A percentile compares a stretch with the other conserved stretches of the same genome.
These are phyloP conservation scores for Tinea semifulvella DNA, from an alignment of 2,888 invertebrate genomes.

Conservation along the genomic window DNA sequence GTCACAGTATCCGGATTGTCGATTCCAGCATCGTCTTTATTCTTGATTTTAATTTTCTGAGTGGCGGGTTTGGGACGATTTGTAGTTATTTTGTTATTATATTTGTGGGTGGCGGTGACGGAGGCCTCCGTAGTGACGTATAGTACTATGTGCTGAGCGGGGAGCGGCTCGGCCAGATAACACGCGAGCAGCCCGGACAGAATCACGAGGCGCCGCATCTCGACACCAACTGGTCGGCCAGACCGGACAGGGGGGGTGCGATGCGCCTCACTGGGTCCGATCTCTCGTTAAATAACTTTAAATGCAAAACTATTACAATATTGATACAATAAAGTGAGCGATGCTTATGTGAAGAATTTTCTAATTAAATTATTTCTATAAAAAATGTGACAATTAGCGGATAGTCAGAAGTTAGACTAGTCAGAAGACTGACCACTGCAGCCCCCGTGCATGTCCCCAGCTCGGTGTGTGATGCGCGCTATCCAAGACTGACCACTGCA, in stretches of 20 bases:
- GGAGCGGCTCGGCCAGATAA: slow-evolving; percentile 37
- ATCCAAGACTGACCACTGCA: too few relatives aligned
- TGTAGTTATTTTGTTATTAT: slow-evolving; percentile 20
- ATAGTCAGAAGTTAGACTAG: too few relatives aligned
- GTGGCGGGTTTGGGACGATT: not conserved
- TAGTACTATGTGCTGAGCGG: slow-evolving; percentile 41
- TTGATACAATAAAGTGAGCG: too few relatives aligned
- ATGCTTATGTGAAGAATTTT: too few relatives aligned
- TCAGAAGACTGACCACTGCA: too few relatives aligned
- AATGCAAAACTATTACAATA: too few relatives aligned
- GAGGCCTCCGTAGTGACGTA: slow-evolving; percentile 35
- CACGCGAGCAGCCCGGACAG: too few relatives aligned
- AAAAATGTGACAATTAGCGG: too few relatives aligned
- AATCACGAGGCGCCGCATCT: not conserved
- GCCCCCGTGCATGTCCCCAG: too few relatives aligned
- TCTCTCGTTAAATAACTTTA: too few relatives aligned
- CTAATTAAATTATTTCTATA: too few relatives aligned
- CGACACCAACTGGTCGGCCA: not conserved
- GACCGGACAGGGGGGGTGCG: not conserved
- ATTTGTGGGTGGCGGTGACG: slow-evolving; percentile 24
- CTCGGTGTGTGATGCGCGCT: too few relatives aligned
- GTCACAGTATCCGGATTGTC: slow-evolving; percentile 22
- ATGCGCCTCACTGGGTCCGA: not conserved
- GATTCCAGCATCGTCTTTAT: slow-evolving; percentile 26
- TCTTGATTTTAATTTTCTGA: slow-evolving; percentile 11